Evolutionary conservation across 2,113 vertebrate species (phyloP).

Genomic region (Felis catus): DNA sequence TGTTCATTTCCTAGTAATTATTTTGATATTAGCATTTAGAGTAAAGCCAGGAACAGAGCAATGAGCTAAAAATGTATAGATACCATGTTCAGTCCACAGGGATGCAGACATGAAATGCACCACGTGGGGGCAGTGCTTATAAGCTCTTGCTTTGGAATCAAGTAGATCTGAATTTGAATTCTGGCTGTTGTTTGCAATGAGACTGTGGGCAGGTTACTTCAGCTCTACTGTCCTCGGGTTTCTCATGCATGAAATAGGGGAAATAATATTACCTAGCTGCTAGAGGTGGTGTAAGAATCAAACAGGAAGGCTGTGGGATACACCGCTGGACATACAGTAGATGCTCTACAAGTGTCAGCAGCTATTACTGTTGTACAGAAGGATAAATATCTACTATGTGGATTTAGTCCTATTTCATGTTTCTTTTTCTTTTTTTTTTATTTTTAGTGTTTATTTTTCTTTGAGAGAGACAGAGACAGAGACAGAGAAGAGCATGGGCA

Average conservation of each 20-base stretch:
- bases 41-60: background rate
- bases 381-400: background rate
- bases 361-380: background rate
- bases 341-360: background rate
- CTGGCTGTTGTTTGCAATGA: background rate
- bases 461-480: too few relatives aligned
- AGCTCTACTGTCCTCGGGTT: background rate
- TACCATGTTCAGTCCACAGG: background rate
- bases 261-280: background rate
- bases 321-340: background rate
- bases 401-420: background rate
- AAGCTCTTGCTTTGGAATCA: background rate
- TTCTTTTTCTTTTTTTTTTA: background rate
- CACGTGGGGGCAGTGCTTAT: rapidly evolving
- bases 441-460: too few relatives aligned
- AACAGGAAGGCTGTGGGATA: background rate
- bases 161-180: background rate
- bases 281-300: background rate
- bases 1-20: conserved; percentile 3
- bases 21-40: background rate
- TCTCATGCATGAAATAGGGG: background rate
- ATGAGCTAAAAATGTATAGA: background rate
- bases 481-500: too few relatives aligned
- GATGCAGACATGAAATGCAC: background rate
- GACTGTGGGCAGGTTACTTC: background rate